A percentile compares a stretch with the other conserved stretches of the same genome.
Evolutionary conservation across 2,797 vertebrate species (phyloP).

Genomic region (Limosa lapponica): DNA sequence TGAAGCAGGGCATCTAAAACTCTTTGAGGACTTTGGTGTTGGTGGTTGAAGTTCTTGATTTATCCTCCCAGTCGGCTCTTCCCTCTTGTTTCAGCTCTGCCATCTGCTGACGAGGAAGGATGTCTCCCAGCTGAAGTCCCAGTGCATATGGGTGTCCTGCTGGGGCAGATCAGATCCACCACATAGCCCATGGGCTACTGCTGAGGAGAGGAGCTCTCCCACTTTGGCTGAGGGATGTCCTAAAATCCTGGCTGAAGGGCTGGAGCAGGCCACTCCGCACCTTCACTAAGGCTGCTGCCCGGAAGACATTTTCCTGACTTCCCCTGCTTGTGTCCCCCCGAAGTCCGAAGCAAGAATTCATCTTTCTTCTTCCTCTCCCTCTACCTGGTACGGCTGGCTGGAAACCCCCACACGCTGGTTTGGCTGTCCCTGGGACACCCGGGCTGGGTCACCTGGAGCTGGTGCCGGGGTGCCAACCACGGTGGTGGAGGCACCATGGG

Average conservation of each 20-base stretch:
- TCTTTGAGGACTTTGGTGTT: background rate
- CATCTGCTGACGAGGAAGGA: background rate
- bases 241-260: background rate
- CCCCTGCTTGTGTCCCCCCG: background rate
- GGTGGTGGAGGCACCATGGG: rapidly evolving
- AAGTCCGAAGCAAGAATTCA: background rate
- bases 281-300: background rate
- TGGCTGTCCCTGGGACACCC: rapidly evolving
- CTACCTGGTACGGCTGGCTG: background rate
- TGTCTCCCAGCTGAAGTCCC: background rate
- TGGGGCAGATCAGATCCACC: background rate
- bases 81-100: background rate
- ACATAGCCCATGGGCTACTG: background rate
- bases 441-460: background rate
- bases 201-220: background rate
- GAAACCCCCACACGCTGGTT: rapidly evolving
- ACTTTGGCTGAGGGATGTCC: background rate
- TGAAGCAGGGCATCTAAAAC: background rate
- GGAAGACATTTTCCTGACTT: background rate
- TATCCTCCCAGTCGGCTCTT: background rate
- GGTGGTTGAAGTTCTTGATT: background rate
- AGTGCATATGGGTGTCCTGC: background rate
- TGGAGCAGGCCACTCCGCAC: background rate
- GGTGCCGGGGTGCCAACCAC: too few species aligned
- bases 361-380: background rate